Evolutionary conservation across 2,113 vertebrate genomes (phyloP), one percentile per base, ranked within the genome.

Genomic region (Terrapene triunguis): DNA sequence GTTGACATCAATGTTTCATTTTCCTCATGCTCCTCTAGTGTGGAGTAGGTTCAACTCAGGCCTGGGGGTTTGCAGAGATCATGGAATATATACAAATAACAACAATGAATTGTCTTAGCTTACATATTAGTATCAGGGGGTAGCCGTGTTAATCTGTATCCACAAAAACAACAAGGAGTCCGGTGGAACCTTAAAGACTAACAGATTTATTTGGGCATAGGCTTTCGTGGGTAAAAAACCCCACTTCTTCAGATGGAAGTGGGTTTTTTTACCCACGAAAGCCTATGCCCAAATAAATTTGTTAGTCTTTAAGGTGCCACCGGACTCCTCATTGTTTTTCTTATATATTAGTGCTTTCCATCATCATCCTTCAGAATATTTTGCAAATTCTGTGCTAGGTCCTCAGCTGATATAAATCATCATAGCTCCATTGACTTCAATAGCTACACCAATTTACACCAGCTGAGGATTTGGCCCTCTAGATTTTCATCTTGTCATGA

Each of bases 21-120:
- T 76, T 44, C 5, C 22, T 44, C n/a, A 76, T 38, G 38, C 10
- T 76, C 38, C n/a, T 25, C n/a, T 25, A 5, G 11, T 76, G 10
- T 0, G 0, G 65, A 6, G 3, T 25, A 72, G 24, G 19, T 32
- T 87, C 79, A 27, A 2, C 0, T 50, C 22, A 84, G 53, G 13
- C 53, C 32, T 25, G 19, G 3, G 0, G 0, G n/a, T 72, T 72
- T 7, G 27, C 21, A 38, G 4, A 1, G 25, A 57, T 79, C 1
- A 0, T 76, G 53, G 38, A 83, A 32, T 72, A 59, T 0, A n/a
- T 89, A 50, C 47, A 89, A 84, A 94, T 14, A 76, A 51, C 5
- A 76, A 25, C 74, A 44, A 38, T 44, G 6, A 27, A 44, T 44
- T 44, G 22, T 38, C 42, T 55, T 25, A 55, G 51, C 24, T 12